A percentile compares a stretch with the other conserved stretches of the same genome.
Evolutionary conservation across 2,888 invertebrate species (phyloP).

Genomic region (Leucophenga maculata): DNA sequence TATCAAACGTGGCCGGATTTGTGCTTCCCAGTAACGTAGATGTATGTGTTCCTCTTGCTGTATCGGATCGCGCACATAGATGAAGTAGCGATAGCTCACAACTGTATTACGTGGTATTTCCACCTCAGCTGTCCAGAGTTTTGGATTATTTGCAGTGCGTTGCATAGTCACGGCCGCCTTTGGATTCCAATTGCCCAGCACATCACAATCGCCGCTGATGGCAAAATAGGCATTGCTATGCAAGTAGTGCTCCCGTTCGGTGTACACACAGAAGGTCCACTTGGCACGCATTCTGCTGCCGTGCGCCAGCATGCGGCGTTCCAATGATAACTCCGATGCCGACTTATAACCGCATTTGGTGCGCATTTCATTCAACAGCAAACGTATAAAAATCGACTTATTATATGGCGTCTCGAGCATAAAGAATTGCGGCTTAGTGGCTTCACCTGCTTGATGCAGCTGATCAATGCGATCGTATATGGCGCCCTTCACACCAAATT

Average conservation of each 20-base stretch:
- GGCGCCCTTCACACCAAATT: conserved; percentile 41
- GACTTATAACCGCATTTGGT: conserved; percentile 39
- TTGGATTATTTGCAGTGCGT: conserved; percentile 48
- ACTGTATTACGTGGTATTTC: conserved; percentile 19
- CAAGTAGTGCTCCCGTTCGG: not conserved
- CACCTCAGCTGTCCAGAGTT: conserved; percentile 26
- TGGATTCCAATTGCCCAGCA: conserved; percentile 80
- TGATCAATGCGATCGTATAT: conserved; percentile 53
- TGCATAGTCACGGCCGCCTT: conserved; percentile 74
- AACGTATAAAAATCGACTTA: conserved; percentile 10
- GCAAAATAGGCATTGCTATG: conserved; percentile 75
- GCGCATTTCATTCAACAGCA: conserved; percentile 35
- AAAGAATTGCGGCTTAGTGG: conserved; percentile 36
- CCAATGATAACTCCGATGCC: too few relatives aligned
- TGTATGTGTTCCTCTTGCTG: conserved; percentile 7
- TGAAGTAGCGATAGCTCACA: conserved; percentile 79
- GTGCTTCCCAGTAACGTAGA: conserved; percentile 82
- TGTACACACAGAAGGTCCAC: conserved; percentile 2
- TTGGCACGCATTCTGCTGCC: not conserved
- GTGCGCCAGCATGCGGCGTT: not conserved
- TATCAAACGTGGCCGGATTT: conserved; percentile 84
- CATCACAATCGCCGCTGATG: conserved; percentile 77
- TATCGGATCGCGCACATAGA: conserved; percentile 79
- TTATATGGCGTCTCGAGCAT: conserved; percentile 43
- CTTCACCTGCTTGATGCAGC: conserved; percentile 40